A percentile compares a stretch with the other conserved stretches of the same genome.
These are phyloP conservation scores for Campylomormyrus tamandua DNA, from an alignment of 2,113 vertebrate genomes.

Conservation along the genomic window DNA sequence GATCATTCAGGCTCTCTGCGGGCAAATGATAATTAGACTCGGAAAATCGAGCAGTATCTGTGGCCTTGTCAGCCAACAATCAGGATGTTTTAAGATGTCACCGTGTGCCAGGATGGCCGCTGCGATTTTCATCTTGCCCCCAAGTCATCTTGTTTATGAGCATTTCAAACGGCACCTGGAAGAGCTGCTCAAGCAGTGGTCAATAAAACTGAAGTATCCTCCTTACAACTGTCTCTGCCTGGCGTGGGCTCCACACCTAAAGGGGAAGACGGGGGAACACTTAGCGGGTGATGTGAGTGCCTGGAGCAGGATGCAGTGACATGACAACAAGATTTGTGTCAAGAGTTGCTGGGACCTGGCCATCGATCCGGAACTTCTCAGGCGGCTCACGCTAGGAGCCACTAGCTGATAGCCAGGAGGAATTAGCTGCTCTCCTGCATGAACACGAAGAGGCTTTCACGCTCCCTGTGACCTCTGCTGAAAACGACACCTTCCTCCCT, in stretches of 20 bases:
- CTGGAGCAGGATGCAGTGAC: conserved; percentile 31
- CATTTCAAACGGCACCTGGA: conserved; percentile 48
- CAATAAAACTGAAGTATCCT: not conserved
- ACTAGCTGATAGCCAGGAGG: conserved; percentile 28
- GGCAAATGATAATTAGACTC: not conserved
- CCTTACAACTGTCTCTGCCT: conserved; percentile 42
- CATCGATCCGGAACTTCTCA: conserved; percentile 20
- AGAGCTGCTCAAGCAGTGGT: conserved; percentile 33
- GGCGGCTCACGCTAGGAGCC: not conserved
- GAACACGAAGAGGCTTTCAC: conserved; percentile 43
- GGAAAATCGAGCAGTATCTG: not conserved
- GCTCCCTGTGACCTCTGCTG: conserved; percentile 37
- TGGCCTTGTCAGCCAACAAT: not conserved
- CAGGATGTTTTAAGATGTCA: conserved; percentile 33
- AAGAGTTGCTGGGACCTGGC: conserved; percentile 35
- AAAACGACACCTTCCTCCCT: conserved; percentile 36
- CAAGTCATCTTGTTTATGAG: conserved; percentile 43
- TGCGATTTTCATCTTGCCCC: conserved; percentile 26
- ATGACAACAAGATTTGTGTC: conserved; percentile 36
- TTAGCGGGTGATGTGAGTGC: conserved; percentile 25
- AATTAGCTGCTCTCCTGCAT: conserved; percentile 23
- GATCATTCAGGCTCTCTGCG: not conserved
- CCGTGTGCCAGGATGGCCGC: conserved; percentile 44
- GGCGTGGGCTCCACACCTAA: conserved; percentile 44
- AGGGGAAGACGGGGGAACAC: conserved; percentile 6